Percentiles rank a stretch among this genome's conserved stretches.
Evolutionary conservation across 1,140 invertebrate genomes (phyloP).

Genomic region (Ephestia elutella): DNA sequence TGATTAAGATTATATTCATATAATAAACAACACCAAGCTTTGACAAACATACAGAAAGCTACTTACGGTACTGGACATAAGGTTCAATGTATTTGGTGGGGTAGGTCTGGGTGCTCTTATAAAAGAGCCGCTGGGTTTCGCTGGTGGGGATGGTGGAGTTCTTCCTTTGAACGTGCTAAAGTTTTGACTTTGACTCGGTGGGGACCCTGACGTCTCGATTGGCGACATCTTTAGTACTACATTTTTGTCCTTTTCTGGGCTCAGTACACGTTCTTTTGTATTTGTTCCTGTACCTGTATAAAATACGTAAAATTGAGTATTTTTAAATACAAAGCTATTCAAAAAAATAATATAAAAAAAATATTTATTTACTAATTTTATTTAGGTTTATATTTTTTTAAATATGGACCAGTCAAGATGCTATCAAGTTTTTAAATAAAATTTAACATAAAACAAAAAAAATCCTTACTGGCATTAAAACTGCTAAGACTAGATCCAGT

Average conservation of each 20-base stretch:
- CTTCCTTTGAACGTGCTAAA: constrained; percentile 78
- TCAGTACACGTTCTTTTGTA: constrained; percentile 59
- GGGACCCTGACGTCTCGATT: constrained; percentile 68
- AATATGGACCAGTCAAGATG: no score
- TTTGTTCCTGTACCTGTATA: constrained; percentile 52
- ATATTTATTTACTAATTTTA: no score
- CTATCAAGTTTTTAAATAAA: no score
- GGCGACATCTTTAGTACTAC: constrained; percentile 86
- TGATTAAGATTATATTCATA: constrained; percentile 42
- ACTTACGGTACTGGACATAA: constrained; percentile 76
- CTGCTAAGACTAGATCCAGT: constrained; percentile 78
- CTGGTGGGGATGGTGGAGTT: constrained; percentile 70
- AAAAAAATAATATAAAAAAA: no score
- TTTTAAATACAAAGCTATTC: not conserved
- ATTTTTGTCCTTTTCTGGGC: constrained; percentile 78
- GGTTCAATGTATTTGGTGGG: constrained; percentile 86
- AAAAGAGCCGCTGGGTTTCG: constrained; percentile 56
- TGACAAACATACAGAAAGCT: constrained; percentile 12
- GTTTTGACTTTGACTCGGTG: constrained; percentile 63
- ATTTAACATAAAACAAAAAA: no score
- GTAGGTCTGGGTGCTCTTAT: constrained; percentile 82
- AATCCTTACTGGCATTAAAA: constrained; percentile 75
- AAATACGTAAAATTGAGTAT: not conserved
- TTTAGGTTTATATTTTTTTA: no score
- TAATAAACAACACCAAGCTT: constrained; percentile 34